Conservation (phyloP, 1,140 invertebrate genomes). For the Eupristina koningsbergeri region DNA sequence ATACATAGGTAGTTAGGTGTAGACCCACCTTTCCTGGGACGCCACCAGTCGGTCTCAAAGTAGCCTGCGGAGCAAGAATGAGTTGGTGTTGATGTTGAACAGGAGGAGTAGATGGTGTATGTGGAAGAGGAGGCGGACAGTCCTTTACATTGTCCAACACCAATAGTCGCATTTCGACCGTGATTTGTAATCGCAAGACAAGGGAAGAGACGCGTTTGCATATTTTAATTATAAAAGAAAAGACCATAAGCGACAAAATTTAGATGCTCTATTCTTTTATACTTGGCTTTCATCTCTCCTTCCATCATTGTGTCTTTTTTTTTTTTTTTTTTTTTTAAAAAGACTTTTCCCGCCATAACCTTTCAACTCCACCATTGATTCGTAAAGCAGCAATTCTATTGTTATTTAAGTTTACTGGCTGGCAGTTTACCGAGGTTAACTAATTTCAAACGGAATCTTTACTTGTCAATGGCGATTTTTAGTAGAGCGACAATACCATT, state of each 20-base stretch:
- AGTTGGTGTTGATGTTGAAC: constrained; percentile 74
- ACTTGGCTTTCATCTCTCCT: neutral
- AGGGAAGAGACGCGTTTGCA: constrained; percentile 54
- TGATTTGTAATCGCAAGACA: constrained; percentile 64
- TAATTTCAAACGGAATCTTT: constrained; percentile 10
- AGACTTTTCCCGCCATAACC: constrained; percentile 25
- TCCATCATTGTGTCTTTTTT: neutral
- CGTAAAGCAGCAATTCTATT: constrained; percentile 19
- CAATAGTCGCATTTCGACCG: constrained; percentile 66
- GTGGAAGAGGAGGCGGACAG: constrained; percentile 92
- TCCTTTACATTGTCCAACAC: constrained; percentile 78
- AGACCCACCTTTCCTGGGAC: constrained; percentile 92
- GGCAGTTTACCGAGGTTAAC: neutral
- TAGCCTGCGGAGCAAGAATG: constrained; percentile 84
- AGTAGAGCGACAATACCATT: constrained; percentile 41
- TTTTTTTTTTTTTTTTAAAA: no score
- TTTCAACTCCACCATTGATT: constrained; percentile 28
- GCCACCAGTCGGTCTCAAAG: constrained; percentile 94
- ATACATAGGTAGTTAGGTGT: constrained; percentile 75
- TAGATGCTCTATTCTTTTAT: constrained; percentile 3
- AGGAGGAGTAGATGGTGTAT: constrained; percentile 78
- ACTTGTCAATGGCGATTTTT: constrained; percentile 39
- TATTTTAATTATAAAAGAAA: constrained; percentile 43
- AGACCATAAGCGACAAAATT: constrained; percentile 28
- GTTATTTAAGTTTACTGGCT: no score